A percentile compares a stretch with the other conserved stretches of the same genome.
phyloP scores from a whole-genome alignment of 2,888 invertebrate species.

The Brachyptera putata region DNA sequence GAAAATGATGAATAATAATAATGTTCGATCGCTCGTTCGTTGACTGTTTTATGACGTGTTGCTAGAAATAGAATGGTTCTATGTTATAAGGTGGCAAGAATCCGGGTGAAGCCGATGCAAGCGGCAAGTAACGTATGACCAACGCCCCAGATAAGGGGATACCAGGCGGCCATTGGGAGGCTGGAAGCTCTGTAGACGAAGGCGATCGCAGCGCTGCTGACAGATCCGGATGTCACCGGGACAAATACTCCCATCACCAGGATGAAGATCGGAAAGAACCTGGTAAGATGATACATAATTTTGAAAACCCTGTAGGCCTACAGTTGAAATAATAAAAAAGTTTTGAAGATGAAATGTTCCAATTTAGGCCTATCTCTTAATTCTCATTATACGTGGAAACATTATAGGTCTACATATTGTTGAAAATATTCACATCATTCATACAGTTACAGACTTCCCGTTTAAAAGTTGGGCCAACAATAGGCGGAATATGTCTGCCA shows the following conservation, averaged over 20 bases:
- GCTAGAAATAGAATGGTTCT: slow-evolving; percentile 4
- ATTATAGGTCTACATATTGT: too few species aligned
- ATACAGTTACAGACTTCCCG: too few species aligned
- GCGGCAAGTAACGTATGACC: slow-evolving; percentile 88
- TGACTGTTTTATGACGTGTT: background rate
- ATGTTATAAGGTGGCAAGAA: slow-evolving; percentile 81
- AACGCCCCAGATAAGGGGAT: slow-evolving; percentile 91
- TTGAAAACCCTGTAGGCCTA: too few species aligned
- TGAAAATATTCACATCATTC: too few species aligned
- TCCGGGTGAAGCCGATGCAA: slow-evolving; percentile 87
- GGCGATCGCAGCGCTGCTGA: slow-evolving; percentile 88
- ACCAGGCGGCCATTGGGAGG: slow-evolving; percentile 83
- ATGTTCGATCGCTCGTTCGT: background rate
- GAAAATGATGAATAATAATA: too few species aligned
- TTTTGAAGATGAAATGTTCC: too few species aligned
- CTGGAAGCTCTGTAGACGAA: slow-evolving; percentile 89
- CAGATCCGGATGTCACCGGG: slow-evolving; percentile 82
- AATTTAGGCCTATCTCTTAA: too few species aligned
- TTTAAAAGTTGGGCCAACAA: too few species aligned
- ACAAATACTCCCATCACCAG: slow-evolving; percentile 85
- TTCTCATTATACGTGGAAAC: too few species aligned
- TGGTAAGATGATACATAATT: slow-evolving; percentile 45
- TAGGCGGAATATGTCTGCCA: too few species aligned
- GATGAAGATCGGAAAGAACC: slow-evolving; percentile 86
- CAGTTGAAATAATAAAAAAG: too few species aligned